These are phyloP conservation scores for Urocolius indicus DNA, from an alignment of 2,113 vertebrate genomes.

Conservation along the genomic window DNA sequence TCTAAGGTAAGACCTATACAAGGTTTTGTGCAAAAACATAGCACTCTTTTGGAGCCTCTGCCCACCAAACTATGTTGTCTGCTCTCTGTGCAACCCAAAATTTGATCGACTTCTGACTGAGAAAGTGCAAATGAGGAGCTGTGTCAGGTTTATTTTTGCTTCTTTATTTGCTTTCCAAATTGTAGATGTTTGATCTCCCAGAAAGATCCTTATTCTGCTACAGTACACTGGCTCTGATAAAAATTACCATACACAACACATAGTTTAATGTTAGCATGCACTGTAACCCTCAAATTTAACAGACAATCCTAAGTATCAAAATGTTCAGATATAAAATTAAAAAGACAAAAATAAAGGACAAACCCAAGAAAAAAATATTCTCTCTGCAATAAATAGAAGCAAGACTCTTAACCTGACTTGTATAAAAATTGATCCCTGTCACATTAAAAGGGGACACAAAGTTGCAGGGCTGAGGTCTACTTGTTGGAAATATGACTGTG, in stretches of 20 bases:
- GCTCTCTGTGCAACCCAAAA: not conserved
- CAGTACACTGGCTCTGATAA: not conserved
- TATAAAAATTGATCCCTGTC: not conserved
- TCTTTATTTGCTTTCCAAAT: constrained; percentile 10
- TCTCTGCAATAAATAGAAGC: not conserved
- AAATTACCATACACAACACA: not conserved
- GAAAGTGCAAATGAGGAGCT: not conserved
- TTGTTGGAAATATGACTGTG: not conserved
- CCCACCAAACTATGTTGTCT: not conserved
- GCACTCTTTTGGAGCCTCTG: not conserved
- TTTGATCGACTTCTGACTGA: not conserved
- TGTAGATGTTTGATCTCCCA: not conserved
- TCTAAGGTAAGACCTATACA: not conserved
- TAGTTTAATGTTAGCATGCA: not conserved
- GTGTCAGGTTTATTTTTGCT: not conserved
- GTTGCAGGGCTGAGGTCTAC: not conserved
- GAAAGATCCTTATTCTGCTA: not conserved
- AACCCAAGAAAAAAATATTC: not conserved
- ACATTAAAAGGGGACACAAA: not conserved
- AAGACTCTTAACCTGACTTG: not conserved
- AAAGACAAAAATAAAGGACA: not conserved
- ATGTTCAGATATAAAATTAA: not conserved
- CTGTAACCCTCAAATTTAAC: not conserved
- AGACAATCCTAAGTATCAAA: not conserved
- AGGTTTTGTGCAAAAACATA: not conserved